Percentiles rank a stretch among this genome's conserved stretches.
phyloP scores from a whole-genome alignment of 2,113 vertebrate genomes.

The Oreotrochilus melanogaster region DNA sequence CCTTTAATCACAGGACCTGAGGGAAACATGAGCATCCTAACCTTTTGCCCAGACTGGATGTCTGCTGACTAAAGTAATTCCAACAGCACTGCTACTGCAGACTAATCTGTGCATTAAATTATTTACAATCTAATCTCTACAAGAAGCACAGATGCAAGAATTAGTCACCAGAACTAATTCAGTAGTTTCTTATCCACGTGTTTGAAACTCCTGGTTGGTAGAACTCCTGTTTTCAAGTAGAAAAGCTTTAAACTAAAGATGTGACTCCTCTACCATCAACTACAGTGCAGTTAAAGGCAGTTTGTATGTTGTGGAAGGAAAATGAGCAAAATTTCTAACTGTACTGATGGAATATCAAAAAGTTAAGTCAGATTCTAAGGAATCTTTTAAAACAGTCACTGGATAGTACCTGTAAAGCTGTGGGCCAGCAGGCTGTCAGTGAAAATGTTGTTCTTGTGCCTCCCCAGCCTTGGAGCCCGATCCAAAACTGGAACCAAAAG shows the following conservation, averaged over 20 bases:
- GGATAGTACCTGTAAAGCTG: background rate
- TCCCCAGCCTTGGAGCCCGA: background rate
- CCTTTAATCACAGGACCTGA: slow-evolving; percentile 56
- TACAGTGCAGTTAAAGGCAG: background rate
- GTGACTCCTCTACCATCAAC: background rate
- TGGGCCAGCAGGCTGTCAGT: background rate
- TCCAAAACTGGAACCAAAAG: background rate
- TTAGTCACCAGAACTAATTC: slow-evolving; percentile 4
- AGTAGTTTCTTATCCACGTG: background rate
- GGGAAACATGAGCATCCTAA: slow-evolving; percentile 40
- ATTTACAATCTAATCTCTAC: slow-evolving; percentile 57
- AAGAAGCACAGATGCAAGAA: slow-evolving; percentile 34
- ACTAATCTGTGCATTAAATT: slow-evolving; percentile 50
- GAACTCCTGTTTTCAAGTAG: background rate
- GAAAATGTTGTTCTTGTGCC: background rate
- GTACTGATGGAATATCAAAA: background rate
- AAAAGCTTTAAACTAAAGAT: background rate
- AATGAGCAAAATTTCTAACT: background rate
- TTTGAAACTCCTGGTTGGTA: background rate
- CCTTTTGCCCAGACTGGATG: slow-evolving; percentile 64
- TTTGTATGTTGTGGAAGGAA: background rate
- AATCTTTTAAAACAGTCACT: background rate
- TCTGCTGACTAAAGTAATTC: slow-evolving; percentile 67
- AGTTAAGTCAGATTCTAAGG: background rate
- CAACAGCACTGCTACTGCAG: slow-evolving; percentile 50